phyloP scores from a whole-genome alignment of 2,797 vertebrate species.

The Melanotaenia nigrans region DNA sequence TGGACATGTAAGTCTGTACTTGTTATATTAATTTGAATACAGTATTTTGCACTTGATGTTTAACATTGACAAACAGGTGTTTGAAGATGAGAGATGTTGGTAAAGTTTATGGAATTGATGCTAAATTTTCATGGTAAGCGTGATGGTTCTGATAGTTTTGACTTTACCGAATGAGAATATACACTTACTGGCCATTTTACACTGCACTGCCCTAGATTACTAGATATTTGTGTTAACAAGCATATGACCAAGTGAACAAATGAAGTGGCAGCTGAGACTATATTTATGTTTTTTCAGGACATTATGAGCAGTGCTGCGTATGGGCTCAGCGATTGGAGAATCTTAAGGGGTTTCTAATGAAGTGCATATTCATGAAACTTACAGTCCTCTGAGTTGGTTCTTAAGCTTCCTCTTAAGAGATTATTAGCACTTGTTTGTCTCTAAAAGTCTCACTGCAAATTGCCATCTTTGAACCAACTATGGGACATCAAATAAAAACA shows the following conservation, averaged over 20 bases:
- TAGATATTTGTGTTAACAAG: no score
- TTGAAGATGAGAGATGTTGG: neutral
- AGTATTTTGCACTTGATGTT: no score
- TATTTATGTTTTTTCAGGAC: neutral
- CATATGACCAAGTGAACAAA: neutral
- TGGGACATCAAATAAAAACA: neutral
- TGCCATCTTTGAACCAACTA: neutral
- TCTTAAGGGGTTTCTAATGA: neutral
- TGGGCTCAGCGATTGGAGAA: neutral
- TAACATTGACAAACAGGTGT: neutral
- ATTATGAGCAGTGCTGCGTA: neutral
- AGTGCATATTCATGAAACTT: neutral
- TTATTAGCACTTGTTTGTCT: neutral
- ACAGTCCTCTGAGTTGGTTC: neutral
- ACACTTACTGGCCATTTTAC: neutral
- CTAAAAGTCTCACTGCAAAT: neutral
- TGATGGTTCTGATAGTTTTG: neutral
- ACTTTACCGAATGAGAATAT: neutral
- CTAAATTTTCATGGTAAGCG: neutral
- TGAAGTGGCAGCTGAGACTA: neutral
- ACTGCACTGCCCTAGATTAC: no score
- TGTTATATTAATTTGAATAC: no score
- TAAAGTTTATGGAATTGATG: slow-evolving; percentile 1
- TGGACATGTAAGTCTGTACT: no score
- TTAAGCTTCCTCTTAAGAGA: neutral